phyloP scores from a whole-genome alignment of 2,888 invertebrate genomes.

The Drosophila recens region DNA sequence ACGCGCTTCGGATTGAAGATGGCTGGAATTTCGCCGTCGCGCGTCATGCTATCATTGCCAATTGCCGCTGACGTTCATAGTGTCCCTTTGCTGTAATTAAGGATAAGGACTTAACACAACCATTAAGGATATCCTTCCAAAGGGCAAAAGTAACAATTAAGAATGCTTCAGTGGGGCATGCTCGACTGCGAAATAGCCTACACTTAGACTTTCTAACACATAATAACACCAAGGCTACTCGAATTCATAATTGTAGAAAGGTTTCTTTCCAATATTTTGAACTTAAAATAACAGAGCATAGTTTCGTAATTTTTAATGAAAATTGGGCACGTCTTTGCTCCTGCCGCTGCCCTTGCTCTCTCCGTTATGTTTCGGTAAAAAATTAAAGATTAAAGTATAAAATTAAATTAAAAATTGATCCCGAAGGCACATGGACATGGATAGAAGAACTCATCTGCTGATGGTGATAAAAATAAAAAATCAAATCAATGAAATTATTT shows the following conservation, averaged over 20 bases:
- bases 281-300: not conserved
- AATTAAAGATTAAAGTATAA: too few relatives aligned
- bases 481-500: too few relatives aligned
- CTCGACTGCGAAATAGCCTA: not conserved
- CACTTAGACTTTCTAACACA: not conserved
- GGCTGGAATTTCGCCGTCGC: slow-evolving; percentile 92
- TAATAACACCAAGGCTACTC: not conserved
- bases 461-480: too few relatives aligned
- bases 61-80: slow-evolving; percentile 39
- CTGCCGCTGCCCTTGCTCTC: too few relatives aligned
- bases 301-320: too few relatives aligned
- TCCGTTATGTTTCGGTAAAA: too few relatives aligned
- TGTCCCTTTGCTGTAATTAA: slow-evolving; percentile 29
- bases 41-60: slow-evolving; percentile 86
- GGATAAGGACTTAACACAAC: slow-evolving; percentile 2
- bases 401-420: too few relatives aligned
- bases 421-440: too few relatives aligned
- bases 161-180: not conserved
- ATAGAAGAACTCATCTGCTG: too few relatives aligned
- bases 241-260: not conserved
- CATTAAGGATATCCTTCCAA: slow-evolving; percentile 8
- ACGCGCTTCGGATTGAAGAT: slow-evolving; percentile 92
- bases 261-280: not conserved
- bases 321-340: too few relatives aligned
- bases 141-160: not conserved